Conservation (phyloP, 2,113 vertebrate species). For the Glareola pratincola region DNA sequence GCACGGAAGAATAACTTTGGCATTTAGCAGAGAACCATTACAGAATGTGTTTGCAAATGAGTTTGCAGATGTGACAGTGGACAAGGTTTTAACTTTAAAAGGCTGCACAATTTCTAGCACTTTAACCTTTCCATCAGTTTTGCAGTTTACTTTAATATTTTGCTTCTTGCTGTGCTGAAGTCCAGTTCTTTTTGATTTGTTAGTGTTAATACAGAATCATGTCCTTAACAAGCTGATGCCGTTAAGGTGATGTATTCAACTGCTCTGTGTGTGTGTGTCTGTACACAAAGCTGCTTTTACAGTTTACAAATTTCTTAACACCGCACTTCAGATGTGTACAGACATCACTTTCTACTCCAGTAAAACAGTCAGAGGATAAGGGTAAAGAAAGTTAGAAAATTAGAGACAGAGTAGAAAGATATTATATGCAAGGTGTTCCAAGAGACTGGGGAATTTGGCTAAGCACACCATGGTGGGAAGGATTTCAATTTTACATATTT, state of each 20-base stretch:
- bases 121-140: background rate
- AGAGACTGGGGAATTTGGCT: background rate
- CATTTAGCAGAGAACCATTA: background rate
- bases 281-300: background rate
- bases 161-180: background rate
- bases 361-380: background rate
- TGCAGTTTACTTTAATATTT: background rate
- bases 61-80: background rate
- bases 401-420: background rate
- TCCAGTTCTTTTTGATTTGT: background rate
- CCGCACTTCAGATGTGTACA: background rate
- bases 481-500: background rate
- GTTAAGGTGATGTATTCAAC: background rate
- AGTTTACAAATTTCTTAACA: background rate
- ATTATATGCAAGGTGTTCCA: background rate
- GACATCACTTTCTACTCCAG: background rate
- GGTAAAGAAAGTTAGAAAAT: background rate
- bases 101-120: background rate
- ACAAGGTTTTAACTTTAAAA: background rate
- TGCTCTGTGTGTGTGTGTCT: background rate
- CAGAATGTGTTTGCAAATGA: conserved; percentile 3
- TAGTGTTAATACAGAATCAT: background rate
- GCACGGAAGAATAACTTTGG: background rate
- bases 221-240: background rate
- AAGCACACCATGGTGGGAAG: background rate